A percentile compares a stretch with the other conserved stretches of the same genome.
Evolutionary conservation across 2,113 vertebrate genomes (phyloP).

Genomic region (Lamprologus speciosus): DNA sequence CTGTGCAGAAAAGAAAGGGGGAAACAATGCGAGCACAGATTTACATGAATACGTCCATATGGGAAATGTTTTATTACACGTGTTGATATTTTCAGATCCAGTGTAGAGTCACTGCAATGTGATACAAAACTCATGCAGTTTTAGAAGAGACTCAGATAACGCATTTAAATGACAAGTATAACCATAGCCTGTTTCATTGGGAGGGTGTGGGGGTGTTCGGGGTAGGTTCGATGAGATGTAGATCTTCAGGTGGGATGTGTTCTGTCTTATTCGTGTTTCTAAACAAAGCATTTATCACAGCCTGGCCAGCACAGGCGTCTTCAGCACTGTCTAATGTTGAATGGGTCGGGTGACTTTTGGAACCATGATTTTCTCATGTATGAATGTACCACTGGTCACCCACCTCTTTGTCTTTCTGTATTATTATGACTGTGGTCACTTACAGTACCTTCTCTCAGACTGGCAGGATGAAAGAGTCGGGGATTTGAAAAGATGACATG

Average conservation of each 20-base stretch:
- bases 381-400: conserved; percentile 71
- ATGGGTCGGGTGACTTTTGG: conserved; percentile 58
- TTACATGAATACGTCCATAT: conserved; percentile 1
- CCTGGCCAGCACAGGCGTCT: conserved; percentile 54
- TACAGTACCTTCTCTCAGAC: conserved; percentile 52
- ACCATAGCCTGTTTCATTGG: conserved; percentile 24
- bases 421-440: conserved; percentile 63
- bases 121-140: conserved; percentile 13
- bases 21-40: conserved; percentile 2
- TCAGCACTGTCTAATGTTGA: conserved; percentile 58
- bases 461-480: not conserved
- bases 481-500: not conserved
- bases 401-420: conserved; percentile 60
- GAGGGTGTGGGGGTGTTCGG: not conserved
- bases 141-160: not conserved
- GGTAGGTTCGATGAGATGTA: conserved; percentile 43
- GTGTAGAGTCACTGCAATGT: conserved; percentile 12
- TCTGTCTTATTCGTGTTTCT: conserved; percentile 66
- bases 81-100: conserved; percentile 42
- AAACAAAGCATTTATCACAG: conserved; percentile 73
- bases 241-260: conserved; percentile 58
- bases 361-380: conserved; percentile 63
- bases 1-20: not conserved
- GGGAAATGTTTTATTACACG: conserved; percentile 20
- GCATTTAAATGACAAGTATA: conserved; percentile 45